Conservation (phyloP, 1,140 invertebrate species). For the Drosophila hydei region DNA sequence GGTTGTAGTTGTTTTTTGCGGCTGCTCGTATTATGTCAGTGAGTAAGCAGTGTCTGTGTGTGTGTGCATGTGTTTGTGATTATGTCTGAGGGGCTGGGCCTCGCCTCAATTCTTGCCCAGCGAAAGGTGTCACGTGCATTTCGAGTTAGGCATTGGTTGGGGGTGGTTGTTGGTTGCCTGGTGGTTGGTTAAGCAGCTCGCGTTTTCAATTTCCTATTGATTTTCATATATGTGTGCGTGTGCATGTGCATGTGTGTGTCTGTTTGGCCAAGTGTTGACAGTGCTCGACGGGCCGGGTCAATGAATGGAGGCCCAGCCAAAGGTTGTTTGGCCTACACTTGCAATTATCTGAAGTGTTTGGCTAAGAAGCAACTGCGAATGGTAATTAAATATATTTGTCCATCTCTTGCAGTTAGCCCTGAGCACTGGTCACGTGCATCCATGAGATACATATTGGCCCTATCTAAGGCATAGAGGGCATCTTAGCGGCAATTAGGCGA, state of each 20-base stretch:
- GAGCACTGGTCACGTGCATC: slow-evolving; percentile 22
- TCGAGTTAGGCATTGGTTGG: neutral
- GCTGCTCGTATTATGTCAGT: slow-evolving; percentile 37
- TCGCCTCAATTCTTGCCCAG: slow-evolving; percentile 23
- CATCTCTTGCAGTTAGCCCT: slow-evolving; percentile 13
- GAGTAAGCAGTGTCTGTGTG: slow-evolving; percentile 3
- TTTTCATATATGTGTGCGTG: slow-evolving; percentile 34
- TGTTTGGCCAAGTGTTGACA: slow-evolving; percentile 55
- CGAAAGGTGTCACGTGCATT: slow-evolving; percentile 59
- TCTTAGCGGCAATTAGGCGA: slow-evolving; percentile 7
- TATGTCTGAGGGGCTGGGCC: neutral
- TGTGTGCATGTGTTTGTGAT: neutral
- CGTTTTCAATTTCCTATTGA: slow-evolving; percentile 55
- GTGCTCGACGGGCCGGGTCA: slow-evolving; percentile 37
- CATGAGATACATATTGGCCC: slow-evolving; percentile 15
- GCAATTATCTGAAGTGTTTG: slow-evolving; percentile 30
- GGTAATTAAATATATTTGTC: neutral
- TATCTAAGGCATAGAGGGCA: slow-evolving; percentile 14
- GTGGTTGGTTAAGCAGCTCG: slow-evolving; percentile 35
- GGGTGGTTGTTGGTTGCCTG: neutral
- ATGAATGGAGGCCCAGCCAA: slow-evolving; percentile 29
- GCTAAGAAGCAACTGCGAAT: neutral
- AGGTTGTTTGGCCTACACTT: slow-evolving; percentile 25
- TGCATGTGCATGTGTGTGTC: neutral
- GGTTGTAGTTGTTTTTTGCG: slow-evolving; percentile 35